Conservation (phyloP, 1,140 invertebrate species). For the Zaprionus nigranus region DNA sequence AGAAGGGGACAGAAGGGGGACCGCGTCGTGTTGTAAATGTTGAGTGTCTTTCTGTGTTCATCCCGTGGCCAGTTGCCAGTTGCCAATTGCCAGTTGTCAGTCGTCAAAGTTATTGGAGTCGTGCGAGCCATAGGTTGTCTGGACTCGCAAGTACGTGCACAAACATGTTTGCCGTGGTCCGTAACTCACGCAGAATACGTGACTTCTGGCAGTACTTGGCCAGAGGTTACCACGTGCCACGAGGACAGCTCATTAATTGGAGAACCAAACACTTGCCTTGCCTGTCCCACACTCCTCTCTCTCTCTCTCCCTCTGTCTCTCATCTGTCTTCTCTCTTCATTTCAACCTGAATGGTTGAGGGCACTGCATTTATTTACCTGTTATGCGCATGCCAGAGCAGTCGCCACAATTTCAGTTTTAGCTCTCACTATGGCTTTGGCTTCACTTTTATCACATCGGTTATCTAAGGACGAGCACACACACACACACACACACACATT, state of each 20-base stretch:
- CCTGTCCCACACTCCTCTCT: neutral
- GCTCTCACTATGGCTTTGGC: too few species aligned
- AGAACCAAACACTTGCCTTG: conserved; percentile 31
- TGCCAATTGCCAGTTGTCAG: conserved; percentile 7
- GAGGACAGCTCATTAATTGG: conserved; percentile 66
- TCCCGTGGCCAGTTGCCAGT: conserved; percentile 9
- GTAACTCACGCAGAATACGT: conserved; percentile 67
- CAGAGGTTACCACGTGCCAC: conserved; percentile 68
- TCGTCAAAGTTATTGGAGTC: conserved; percentile 8
- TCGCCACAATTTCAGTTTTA: neutral
- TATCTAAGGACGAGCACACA: conserved; percentile 33
- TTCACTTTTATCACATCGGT: conserved; percentile 4
- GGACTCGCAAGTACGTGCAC: conserved; percentile 49
- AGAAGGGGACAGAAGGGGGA: too few species aligned
- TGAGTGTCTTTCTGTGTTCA: conserved; percentile 46
- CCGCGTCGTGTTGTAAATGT: conserved; percentile 12
- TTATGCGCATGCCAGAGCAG: conserved; percentile 59
- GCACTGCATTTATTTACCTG: conserved; percentile 69
- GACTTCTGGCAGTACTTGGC: conserved; percentile 64
- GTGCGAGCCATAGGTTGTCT: conserved; percentile 29
- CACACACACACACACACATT: conserved; percentile 25
- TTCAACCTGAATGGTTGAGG: neutral
- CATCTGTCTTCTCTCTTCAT: neutral
- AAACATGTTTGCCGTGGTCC: conserved; percentile 55
- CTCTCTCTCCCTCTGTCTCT: too few species aligned